Evolutionary conservation across 2,797 vertebrate genomes (phyloP).

Genomic region (Acropternis orthonyx): DNA sequence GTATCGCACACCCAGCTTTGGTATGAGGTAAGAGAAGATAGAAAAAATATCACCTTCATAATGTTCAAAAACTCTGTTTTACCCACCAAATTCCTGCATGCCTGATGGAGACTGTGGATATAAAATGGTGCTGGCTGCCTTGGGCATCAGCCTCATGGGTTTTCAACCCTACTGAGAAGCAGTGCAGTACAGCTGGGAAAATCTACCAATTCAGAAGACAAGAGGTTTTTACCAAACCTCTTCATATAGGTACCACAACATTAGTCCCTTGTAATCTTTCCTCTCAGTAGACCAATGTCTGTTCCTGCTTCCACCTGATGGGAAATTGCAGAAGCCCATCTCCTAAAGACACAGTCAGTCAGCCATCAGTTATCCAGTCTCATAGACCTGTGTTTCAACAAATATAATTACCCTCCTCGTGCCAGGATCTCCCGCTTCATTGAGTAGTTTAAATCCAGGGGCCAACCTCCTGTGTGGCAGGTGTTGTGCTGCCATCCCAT

Average conservation of each 20-base stretch:
- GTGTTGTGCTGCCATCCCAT: not conserved
- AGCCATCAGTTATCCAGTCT: not conserved
- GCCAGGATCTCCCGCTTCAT: not conserved
- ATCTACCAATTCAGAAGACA: not conserved
- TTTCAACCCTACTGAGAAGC: not conserved
- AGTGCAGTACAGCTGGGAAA: not conserved
- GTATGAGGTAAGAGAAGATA: not conserved
- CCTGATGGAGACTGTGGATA: fast-evolving
- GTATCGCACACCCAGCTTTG: not conserved
- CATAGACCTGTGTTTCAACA: not conserved
- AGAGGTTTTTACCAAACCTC: not conserved
- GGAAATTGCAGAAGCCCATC: not conserved
- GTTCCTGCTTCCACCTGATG: not conserved
- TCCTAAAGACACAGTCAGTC: not conserved
- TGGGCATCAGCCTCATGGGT: not conserved
- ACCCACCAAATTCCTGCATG: not conserved
- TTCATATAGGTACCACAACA: not conserved
- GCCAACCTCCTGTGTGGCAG: not conserved
- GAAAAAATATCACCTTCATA: not conserved
- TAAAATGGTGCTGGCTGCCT: not conserved
- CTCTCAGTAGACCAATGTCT: not conserved
- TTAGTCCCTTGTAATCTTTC: not conserved
- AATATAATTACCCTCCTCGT: not conserved
- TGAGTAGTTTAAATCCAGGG: not conserved
- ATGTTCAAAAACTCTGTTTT: not conserved